Evolutionary conservation across 2,888 invertebrate species (phyloP).

Genomic region (Macropis europaea): DNA sequence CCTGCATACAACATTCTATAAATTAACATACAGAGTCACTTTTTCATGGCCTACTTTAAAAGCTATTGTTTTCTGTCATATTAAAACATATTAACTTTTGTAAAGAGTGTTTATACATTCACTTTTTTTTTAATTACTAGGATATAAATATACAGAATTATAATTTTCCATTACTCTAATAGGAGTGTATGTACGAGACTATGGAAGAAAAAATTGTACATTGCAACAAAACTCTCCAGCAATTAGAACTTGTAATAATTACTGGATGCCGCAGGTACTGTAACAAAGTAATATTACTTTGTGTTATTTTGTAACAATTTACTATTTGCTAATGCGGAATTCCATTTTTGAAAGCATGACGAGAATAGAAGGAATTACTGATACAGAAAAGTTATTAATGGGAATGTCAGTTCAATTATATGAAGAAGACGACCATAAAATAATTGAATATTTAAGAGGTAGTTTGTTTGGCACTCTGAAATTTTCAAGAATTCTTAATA

Average conservation of each 20-base stretch:
- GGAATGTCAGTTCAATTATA: constrained; percentile 35
- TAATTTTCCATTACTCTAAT: neutral
- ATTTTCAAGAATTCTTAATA: constrained; percentile 82
- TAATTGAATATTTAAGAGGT: constrained; percentile 82
- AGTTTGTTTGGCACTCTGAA: constrained; percentile 83
- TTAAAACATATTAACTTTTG: neutral
- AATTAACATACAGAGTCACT: neutral
- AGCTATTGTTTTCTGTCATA: neutral
- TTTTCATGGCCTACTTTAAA: constrained; percentile 3
- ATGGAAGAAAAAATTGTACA: constrained; percentile 76
- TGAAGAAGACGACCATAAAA: constrained; percentile 60
- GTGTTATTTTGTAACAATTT: constrained; percentile 1
- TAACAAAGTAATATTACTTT: neutral
- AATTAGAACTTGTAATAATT: constrained; percentile 82
- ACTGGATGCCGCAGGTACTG: constrained; percentile 81
- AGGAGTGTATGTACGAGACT: constrained; percentile 80
- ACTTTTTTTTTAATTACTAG: too few relatives aligned
- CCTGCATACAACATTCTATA: neutral
- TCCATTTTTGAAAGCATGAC: constrained; percentile 50
- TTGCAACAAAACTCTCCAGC: constrained; percentile 65
- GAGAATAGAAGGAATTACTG: constrained; percentile 39
- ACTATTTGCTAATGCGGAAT: constrained; percentile 64
- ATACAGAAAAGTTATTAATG: neutral
- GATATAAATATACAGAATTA: too few relatives aligned
- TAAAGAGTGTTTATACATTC: neutral